phyloP scores from a whole-genome alignment of 2,113 vertebrate species.

The Pandion haliaetus region DNA sequence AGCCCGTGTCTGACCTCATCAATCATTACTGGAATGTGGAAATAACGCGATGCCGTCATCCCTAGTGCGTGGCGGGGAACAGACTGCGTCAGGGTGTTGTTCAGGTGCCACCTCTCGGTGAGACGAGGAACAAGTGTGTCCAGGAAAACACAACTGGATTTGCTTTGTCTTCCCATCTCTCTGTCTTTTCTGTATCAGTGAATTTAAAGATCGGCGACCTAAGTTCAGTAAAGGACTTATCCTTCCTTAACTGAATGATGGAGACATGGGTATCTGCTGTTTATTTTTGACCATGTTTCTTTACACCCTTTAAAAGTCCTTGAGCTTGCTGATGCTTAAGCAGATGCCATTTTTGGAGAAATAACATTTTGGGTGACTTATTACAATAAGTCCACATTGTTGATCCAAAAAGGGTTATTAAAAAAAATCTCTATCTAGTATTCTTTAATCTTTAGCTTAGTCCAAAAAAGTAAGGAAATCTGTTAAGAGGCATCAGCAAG shows the following conservation, averaged over 20 bases:
- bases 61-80: not conserved
- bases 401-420: not conserved
- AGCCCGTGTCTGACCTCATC: not conserved
- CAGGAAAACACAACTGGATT: not conserved
- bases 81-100: not conserved
- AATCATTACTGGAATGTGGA: not conserved
- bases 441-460: not conserved
- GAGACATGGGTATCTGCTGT: not conserved
- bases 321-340: not conserved
- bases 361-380: not conserved
- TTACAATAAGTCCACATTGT: not conserved
- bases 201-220: not conserved
- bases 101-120: conserved; percentile 23
- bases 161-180: not conserved
- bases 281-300: not conserved
- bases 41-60: not conserved
- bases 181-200: not conserved
- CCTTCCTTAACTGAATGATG: not conserved
- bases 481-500: not conserved
- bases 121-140: not conserved
- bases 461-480: not conserved
- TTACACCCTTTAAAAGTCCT: not conserved
- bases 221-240: not conserved
- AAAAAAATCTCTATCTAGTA: not conserved
- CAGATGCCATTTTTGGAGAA: not conserved